Conservation (phyloP, 2,888 invertebrate species). For the Zelleria hepariella region DNA sequence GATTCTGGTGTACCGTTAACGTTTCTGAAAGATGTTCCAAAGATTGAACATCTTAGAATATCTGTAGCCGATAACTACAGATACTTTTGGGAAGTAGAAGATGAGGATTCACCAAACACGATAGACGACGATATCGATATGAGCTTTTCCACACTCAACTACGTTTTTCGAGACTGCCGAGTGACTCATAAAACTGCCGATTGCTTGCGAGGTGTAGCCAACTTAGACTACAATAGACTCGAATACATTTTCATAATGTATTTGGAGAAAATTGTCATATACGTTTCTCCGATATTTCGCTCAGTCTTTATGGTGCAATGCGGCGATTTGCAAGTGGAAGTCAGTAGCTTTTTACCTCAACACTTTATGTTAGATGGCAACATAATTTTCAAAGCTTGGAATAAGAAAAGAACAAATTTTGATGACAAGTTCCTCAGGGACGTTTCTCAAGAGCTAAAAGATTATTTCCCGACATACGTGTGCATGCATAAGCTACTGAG, state of each 20-base stretch:
- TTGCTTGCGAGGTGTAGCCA: constrained; percentile 23
- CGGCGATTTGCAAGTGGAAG: constrained; percentile 22
- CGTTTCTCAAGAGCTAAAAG: constrained; percentile 22
- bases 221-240: constrained; percentile 24
- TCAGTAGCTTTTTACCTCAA: constrained; percentile 20
- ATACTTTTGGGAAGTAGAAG: constrained; percentile 19
- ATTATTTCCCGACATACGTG: constrained; percentile 31
- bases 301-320: constrained; percentile 21
- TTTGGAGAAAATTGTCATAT: constrained; percentile 27
- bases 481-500: constrained; percentile 25
- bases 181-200: constrained; percentile 24
- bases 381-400: constrained; percentile 34
- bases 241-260: constrained; percentile 36
- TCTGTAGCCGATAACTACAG: constrained; percentile 30
- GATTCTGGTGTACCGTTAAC: constrained; percentile 23
- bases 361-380: constrained; percentile 30
- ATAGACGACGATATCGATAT: constrained; percentile 11
- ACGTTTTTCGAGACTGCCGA: constrained; percentile 25
- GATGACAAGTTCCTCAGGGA: constrained; percentile 22
- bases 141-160: constrained; percentile 18
- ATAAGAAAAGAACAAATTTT: constrained; percentile 23
- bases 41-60: constrained; percentile 22
- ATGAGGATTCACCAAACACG: constrained; percentile 9
- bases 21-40: constrained; percentile 23
- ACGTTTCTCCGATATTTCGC: constrained; percentile 26